Evolutionary conservation across 2,888 invertebrate genomes (phyloP).

Genomic region (Gandaritis pyraliata): DNA sequence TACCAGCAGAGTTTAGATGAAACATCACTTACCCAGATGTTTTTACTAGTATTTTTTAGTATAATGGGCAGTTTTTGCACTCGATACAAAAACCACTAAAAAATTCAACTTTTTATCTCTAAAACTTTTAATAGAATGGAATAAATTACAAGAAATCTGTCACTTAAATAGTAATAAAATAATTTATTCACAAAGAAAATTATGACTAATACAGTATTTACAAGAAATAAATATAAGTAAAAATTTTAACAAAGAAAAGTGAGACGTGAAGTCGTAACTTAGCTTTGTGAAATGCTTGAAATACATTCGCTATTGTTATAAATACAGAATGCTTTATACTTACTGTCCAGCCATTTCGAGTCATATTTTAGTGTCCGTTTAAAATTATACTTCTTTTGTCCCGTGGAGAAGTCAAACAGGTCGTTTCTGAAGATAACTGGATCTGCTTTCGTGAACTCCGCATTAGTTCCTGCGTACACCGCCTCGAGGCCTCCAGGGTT

Average conservation of each 20-base stretch:
- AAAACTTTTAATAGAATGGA: no score
- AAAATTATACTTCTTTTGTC: slow-evolving; percentile 85
- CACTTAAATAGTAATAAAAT: no score
- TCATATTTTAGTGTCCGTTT: slow-evolving; percentile 88
- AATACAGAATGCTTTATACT: slow-evolving; percentile 60
- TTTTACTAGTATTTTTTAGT: background rate
- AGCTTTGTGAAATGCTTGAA: background rate
- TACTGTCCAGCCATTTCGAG: slow-evolving; percentile 90
- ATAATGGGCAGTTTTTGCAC: slow-evolving; percentile 1
- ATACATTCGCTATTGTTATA: background rate
- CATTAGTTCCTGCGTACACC: slow-evolving; percentile 89
- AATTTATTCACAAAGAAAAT: no score
- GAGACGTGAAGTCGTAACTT: background rate
- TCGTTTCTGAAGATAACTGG: slow-evolving; percentile 89
- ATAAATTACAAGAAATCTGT: no score
- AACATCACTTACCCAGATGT: slow-evolving; percentile 8
- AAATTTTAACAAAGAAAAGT: no score
- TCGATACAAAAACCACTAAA: background rate
- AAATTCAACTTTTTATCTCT: no score
- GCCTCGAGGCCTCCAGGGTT: slow-evolving; percentile 87
- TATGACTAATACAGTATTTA: no score
- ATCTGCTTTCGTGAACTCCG: slow-evolving; percentile 89
- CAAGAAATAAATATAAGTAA: no score
- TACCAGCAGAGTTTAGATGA: slow-evolving; percentile 9
- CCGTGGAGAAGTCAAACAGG: slow-evolving; percentile 85